Conservation (phyloP, 2,888 invertebrate genomes). For the Lasioglossum marginatum region DNA sequence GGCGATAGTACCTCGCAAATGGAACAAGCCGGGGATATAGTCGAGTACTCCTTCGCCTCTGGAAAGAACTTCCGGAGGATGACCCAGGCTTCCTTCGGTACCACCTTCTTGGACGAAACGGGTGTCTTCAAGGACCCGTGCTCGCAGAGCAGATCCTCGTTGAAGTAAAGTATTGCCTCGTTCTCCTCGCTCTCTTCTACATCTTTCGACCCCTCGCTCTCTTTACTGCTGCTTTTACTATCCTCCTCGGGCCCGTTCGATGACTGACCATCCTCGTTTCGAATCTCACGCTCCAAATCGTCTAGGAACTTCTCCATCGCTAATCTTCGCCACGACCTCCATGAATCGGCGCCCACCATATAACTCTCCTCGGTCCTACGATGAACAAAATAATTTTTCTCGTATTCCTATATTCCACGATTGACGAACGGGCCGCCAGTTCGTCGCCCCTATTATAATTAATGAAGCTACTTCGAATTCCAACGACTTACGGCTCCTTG, state of each 20-base stretch:
- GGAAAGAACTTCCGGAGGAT: constrained; percentile 85
- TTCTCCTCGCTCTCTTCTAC: constrained; percentile 72
- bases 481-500: constrained; percentile 78
- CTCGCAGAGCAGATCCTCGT: constrained; percentile 86
- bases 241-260: constrained; percentile 46
- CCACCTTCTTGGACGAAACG: constrained; percentile 83
- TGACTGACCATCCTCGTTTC: constrained; percentile 62
- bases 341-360: constrained; percentile 86
- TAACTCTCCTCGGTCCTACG: constrained; percentile 80
- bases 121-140: constrained; percentile 84
- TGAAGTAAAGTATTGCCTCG: constrained; percentile 84
- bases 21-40: constrained; percentile 79
- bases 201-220: constrained; percentile 69
- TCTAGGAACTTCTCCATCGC: constrained; percentile 82
- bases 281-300: constrained; percentile 75
- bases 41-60: constrained; percentile 81
- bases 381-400: constrained; percentile 24
- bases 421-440: too few species aligned
- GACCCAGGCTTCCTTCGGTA: constrained; percentile 85
- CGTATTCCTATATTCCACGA: too few species aligned
- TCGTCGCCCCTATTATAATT: background rate
- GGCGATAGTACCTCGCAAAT: constrained; percentile 75
- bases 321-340: constrained; percentile 86
- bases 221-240: constrained; percentile 62
- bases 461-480: background rate